A percentile compares a stretch with the other conserved stretches of the same genome.
Conservation (phyloP, 2,797 vertebrate species). For the Pyrocephalus nanus region DNA sequence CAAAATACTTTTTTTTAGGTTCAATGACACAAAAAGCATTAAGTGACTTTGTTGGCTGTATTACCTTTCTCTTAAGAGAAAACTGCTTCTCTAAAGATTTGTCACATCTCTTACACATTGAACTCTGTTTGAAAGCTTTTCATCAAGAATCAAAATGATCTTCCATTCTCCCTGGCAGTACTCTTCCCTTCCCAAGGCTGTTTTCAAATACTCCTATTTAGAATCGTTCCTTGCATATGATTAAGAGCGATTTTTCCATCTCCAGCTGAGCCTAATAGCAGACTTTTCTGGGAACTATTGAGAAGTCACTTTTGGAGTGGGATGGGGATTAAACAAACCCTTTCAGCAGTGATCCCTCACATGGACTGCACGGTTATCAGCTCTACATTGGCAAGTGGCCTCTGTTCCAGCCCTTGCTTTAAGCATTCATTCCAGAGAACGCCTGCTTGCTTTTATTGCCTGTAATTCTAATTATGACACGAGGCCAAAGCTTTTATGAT, state of each 20-base stretch:
- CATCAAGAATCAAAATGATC: neutral
- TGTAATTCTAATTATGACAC: conserved; percentile 6
- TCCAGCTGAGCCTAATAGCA: conserved; percentile 27
- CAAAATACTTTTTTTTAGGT: neutral
- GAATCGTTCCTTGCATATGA: conserved; percentile 13
- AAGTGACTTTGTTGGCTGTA: neutral
- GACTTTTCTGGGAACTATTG: neutral
- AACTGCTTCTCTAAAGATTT: conserved; percentile 15
- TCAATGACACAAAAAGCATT: conserved; percentile 20
- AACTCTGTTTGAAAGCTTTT: conserved; percentile 32
- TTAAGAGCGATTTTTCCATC: neutral
- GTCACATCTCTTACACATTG: conserved; percentile 4
- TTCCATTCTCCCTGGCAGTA: neutral
- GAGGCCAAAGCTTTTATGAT: neutral
- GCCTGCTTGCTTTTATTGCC: neutral
- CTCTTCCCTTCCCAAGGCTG: neutral
- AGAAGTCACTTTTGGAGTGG: conserved; percentile 15
- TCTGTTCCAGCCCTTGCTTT: neutral
- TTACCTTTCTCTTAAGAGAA: conserved; percentile 36
- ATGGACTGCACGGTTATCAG: neutral
- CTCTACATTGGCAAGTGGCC: neutral
- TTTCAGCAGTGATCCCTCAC: neutral
- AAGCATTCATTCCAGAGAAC: neutral
- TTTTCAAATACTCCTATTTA: conserved; percentile 50
- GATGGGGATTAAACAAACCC: neutral